These are phyloP conservation scores for Synanceia verrucosa DNA, from an alignment of 2,797 vertebrate genomes.

Conservation along the genomic window DNA sequence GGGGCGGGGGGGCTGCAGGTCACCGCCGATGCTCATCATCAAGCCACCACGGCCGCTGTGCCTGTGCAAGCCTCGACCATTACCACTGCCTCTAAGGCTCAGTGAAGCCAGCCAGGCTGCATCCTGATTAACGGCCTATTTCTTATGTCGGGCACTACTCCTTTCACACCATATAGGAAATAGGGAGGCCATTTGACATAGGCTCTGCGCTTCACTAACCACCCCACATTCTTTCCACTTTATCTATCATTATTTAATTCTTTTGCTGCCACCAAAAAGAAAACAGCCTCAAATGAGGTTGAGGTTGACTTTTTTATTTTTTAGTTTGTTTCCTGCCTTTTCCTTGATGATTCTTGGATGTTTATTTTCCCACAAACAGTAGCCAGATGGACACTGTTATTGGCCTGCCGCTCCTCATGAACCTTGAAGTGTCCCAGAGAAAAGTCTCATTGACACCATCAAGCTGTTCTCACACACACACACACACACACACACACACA, in stretches of 20 bases:
- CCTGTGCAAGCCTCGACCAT: constrained; percentile 90
- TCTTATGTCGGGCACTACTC: constrained; percentile 62
- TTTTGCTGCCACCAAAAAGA: constrained; percentile 87
- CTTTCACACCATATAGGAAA: constrained; percentile 52
- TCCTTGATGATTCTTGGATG: constrained; percentile 51
- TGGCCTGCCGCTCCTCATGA: constrained; percentile 55
- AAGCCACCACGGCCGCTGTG: constrained; percentile 87
- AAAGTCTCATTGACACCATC: constrained; percentile 39
- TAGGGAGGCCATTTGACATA: constrained; percentile 46
- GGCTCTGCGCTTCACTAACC: constrained; percentile 61
- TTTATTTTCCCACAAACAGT: constrained; percentile 56
- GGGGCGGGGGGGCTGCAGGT: constrained; percentile 90
- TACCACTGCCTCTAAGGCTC: constrained; percentile 98
- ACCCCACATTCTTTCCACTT: constrained; percentile 55
- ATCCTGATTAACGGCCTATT: constrained; percentile 38
- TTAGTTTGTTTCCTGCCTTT: constrained; percentile 31
- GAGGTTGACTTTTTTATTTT: constrained; percentile 40
- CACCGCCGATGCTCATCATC: constrained; percentile 90
- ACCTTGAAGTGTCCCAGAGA: constrained; percentile 53
- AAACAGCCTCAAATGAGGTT: constrained; percentile 71
- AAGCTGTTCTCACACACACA: constrained; percentile 48
- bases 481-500: constrained; percentile 34
- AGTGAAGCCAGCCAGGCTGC: constrained; percentile 84
- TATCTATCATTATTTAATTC: constrained; percentile 80
- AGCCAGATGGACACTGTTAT: constrained; percentile 59